A percentile compares a stretch with the other conserved stretches of the same genome.
These are phyloP conservation scores for Adela reaumurella DNA, from an alignment of 2,888 invertebrate genomes.

Conservation along the genomic window DNA sequence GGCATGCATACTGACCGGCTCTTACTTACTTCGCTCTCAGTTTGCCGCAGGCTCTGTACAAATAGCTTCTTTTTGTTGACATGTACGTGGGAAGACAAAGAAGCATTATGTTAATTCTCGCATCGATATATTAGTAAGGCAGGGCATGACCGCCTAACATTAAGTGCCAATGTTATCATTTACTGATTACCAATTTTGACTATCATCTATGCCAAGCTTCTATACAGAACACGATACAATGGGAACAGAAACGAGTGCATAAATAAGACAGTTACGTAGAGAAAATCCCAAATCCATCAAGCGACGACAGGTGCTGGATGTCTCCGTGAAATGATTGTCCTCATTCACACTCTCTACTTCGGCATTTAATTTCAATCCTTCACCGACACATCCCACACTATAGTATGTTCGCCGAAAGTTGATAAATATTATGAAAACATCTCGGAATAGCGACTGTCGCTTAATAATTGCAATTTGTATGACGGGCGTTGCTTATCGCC, in stretches of 20 bases:
- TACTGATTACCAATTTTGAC: constrained; percentile 19
- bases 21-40: constrained; percentile 37
- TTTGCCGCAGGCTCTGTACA: constrained; percentile 32
- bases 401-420: too few relatives aligned
- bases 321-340: too few relatives aligned
- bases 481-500: too few relatives aligned
- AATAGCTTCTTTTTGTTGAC: constrained; percentile 27
- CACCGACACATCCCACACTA: too few relatives aligned
- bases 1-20: constrained; percentile 15
- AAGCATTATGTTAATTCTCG: constrained; percentile 21
- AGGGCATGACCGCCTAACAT: constrained; percentile 6
- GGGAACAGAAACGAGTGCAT: background rate
- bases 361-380: too few relatives aligned
- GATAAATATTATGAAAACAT: too few relatives aligned
- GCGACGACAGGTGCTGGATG: too few relatives aligned
- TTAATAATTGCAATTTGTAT: too few relatives aligned
- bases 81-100: constrained; percentile 28
- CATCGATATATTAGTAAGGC: too few relatives aligned
- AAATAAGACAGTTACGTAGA: background rate
- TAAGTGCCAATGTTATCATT: constrained; percentile 31
- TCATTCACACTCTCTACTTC: too few relatives aligned
- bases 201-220: background rate
- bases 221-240: background rate
- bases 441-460: too few relatives aligned
- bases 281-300: too few relatives aligned